These are phyloP conservation scores for Clarias pachynema DNA, from an alignment of 2,797 vertebrate genomes.

Conservation along the genomic window DNA sequence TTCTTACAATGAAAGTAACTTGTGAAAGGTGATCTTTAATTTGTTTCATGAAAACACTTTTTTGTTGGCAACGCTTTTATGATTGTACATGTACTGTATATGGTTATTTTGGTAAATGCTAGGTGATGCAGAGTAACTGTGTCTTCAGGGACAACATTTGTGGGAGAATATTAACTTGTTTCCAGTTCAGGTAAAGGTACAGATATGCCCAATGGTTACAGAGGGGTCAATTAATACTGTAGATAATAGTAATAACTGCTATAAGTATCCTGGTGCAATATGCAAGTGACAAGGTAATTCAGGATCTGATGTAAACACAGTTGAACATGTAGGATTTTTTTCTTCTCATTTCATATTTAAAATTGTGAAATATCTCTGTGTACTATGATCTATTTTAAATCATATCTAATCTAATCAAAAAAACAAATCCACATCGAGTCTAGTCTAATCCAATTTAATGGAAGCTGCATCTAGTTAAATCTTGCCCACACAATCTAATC, in stretches of 20 bases:
- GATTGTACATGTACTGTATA: neutral
- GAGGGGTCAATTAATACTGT: neutral
- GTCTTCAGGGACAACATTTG: neutral
- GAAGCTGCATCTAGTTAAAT: no score
- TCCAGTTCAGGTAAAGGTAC: neutral
- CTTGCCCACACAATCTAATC: no score
- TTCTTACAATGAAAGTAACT: conserved; percentile 13
- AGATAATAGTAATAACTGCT: neutral
- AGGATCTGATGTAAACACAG: neutral
- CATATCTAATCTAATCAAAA: no score
- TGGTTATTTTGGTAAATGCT: neutral
- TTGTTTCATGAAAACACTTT: neutral
- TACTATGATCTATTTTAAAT: neutral
- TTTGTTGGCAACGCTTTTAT: neutral
- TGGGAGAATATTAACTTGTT: neutral
- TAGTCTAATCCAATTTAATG: no score
- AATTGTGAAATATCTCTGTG: neutral
- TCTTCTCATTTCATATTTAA: neutral
- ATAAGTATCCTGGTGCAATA: neutral
- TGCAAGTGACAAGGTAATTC: neutral
- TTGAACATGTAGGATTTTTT: neutral
- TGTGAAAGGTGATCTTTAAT: neutral
- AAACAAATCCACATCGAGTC: no score
- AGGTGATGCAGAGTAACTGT: neutral
- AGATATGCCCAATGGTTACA: neutral